Evolutionary conservation across 2,888 invertebrate genomes (phyloP).

Genomic region (Melieria crassipennis): DNA sequence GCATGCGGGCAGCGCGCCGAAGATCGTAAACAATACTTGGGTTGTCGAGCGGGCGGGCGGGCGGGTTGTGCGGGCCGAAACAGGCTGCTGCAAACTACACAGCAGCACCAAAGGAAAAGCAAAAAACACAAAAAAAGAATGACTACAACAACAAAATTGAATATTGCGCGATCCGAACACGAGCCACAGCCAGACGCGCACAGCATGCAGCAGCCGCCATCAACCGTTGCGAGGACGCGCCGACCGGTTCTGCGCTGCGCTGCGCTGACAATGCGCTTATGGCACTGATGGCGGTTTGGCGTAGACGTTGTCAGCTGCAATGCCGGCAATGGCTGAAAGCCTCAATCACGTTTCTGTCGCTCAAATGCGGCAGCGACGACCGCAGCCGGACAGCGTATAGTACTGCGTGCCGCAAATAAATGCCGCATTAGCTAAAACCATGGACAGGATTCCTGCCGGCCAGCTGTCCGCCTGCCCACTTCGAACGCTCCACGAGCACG

Average conservation of each 20-base stretch:
- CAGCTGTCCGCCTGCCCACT: background rate
- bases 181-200: constrained; percentile 24
- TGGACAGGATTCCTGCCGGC: constrained; percentile 7
- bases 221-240: constrained; percentile 1
- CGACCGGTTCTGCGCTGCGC: constrained; percentile 17
- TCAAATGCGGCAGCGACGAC: background rate
- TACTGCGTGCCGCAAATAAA: background rate
- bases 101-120: background rate
- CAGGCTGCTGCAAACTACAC: background rate
- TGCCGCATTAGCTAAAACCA: background rate
- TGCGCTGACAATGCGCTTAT: background rate
- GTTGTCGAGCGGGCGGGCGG: too few relatives aligned
- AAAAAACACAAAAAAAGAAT: constrained; percentile 2
- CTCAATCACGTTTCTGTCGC: constrained; percentile 13
- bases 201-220: background rate
- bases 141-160: constrained; percentile 19
- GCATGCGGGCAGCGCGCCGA: background rate
- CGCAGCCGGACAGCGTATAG: too few relatives aligned
- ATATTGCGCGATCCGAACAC: constrained; percentile 36
- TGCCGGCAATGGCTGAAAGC: constrained; percentile 5
- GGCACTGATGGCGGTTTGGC: background rate
- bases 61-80: background rate
- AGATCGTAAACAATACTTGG: constrained; percentile 26
- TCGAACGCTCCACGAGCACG: background rate
- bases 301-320: too few relatives aligned